Evolutionary conservation across 2,888 invertebrate species (phyloP).

Genomic region (Dioctria rufipes): DNA sequence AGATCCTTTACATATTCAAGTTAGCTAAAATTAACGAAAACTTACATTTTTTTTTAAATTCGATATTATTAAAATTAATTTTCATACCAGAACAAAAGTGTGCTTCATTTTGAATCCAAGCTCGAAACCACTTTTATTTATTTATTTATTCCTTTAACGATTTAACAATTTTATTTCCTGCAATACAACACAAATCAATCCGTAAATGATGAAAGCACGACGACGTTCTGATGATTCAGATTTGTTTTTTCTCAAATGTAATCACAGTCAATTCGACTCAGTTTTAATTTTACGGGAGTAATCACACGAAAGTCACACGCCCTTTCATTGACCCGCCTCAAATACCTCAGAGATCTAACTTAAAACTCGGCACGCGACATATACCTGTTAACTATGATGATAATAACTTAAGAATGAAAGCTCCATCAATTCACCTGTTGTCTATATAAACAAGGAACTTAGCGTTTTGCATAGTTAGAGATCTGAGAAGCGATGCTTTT

Average conservation of each 20-base stretch:
- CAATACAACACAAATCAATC: neutral
- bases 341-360: conserved; percentile 2
- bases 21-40: no score
- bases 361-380: conserved; percentile 10
- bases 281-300: neutral
- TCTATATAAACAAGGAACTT: conserved; percentile 52
- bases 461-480: conserved; percentile 11
- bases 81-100: conserved; percentile 28
- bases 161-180: conserved; percentile 16
- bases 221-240: neutral
- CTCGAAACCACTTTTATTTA: conserved; percentile 19
- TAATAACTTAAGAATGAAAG: conserved; percentile 55
- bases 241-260: neutral
- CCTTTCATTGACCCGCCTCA: conserved; percentile 20
- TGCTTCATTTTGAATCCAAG: conserved; percentile 24
- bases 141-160: neutral
- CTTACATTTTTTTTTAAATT: no score
- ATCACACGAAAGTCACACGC: neutral
- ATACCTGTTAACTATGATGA: conserved; percentile 53
- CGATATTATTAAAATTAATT: neutral
- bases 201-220: no score
- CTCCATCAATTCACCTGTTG: conserved; percentile 44
- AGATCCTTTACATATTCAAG: no score
- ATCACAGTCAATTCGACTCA: neutral
- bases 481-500: conserved; percentile 16